Base-by-base conservation (phyloP, 2,797 vertebrate species). In the Xenops minutus region DNA sequence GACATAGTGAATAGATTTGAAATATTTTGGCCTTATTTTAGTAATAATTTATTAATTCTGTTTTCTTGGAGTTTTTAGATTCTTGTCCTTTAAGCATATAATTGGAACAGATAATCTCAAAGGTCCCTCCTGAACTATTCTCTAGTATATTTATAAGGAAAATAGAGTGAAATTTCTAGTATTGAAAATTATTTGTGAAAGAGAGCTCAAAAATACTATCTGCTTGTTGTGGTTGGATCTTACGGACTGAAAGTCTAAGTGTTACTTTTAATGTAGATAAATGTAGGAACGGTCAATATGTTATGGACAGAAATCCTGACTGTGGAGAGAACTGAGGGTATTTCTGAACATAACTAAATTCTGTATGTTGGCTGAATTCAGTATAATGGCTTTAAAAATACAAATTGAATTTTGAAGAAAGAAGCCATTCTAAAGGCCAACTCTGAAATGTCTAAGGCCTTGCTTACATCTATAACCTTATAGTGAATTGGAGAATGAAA, bases 1-100 rank as follows among this genome's bases (percentile, higher is more conserved):
- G 4, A 41, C 0, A 0, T 14, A 69, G 8, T 19, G 2, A 86
- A 62, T 8, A 64, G n/a, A 12, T 36, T 12, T 71, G 11, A 58
- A 51, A 62, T 26, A 51, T 34, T 86, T 90, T 81, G 2, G 5
- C 44, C 4, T 48, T 69, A 44, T 41, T 7, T 30, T 10, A 29
- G 8, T n/a, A 76, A 61, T 22, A 5, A 49, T 63, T 58, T 75
- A n/a, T 76, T 59, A 36, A 54, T 59, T 43, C 18, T 2, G 3
- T 29, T 4, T 14, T 90, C 39, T 55, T 79, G 26, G 30, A 66
- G 55, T 73, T 7, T 52, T n/a, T 18, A 62, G 9, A 41, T 69
- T 48, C 6, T 72, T 68, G 12, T n/a, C 32, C 9, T 83, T 89
- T 56, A 76, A 75, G 3, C 5, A 14, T 32, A 39, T 13, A 49